These are phyloP conservation scores for Siderastrea radians DNA, from an alignment of 92 coral and sea anemone genomes.

Conservation along the genomic window DNA sequence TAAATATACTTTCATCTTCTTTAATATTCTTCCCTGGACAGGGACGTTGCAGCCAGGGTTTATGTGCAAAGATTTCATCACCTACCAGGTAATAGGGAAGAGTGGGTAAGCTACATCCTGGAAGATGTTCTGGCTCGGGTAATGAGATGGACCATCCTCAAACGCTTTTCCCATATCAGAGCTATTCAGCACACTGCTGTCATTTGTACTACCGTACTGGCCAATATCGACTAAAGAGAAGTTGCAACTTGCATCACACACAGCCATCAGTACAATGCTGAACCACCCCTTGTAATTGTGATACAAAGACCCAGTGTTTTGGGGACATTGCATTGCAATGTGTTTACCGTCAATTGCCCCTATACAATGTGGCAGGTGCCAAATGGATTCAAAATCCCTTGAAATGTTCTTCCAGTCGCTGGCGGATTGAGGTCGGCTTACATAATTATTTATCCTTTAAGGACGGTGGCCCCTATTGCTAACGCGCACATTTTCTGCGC, in stretches of 20 bases:
- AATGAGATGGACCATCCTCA: conserved; percentile 46
- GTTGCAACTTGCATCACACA: conserved; percentile 62
- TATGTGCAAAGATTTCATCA: conserved; percentile 58
- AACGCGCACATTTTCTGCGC: too few relatives aligned
- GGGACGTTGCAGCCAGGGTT: conserved; percentile 54
- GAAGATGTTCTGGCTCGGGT: conserved; percentile 49
- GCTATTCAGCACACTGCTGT: conserved; percentile 62
- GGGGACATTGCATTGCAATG: conserved; percentile 66
- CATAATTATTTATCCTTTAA: conserved; percentile 54
- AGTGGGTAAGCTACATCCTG: conserved; percentile 42
- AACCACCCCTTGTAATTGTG: conserved; percentile 63
- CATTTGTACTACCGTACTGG: conserved; percentile 68
- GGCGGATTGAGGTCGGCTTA: conserved; percentile 57
- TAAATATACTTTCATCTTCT: conserved; percentile 49
- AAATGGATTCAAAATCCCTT: conserved; percentile 51
- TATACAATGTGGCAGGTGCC: conserved; percentile 66
- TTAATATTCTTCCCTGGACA: conserved; percentile 54
- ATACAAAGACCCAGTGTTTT: conserved; percentile 59
- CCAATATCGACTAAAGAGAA: conserved; percentile 67
- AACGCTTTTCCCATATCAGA: conserved; percentile 71
- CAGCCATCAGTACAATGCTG: conserved; percentile 65
- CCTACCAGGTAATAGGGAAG: conserved; percentile 59
- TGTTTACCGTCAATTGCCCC: conserved; percentile 76
- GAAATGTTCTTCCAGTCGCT: conserved; percentile 67
- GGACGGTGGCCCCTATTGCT: too few relatives aligned